Percentiles rank a stretch among this genome's conserved stretches.
phyloP scores from a whole-genome alignment of 1,140 invertebrate genomes.

The Eufriesea mexicana region DNA sequence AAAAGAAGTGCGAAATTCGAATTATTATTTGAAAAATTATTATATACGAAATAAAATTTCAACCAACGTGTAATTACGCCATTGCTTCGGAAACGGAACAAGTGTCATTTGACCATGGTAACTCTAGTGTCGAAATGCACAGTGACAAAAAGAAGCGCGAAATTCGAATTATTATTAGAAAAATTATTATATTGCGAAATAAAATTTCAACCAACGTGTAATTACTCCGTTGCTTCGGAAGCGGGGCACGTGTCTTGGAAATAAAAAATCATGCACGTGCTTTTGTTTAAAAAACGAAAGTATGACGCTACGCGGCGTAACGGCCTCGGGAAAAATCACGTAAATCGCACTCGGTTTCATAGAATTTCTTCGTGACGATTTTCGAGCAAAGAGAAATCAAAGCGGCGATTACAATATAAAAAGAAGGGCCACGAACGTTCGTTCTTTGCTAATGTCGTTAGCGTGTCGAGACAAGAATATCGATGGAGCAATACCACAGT shows the following conservation, averaged over 20 bases:
- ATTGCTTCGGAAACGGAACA: not conserved
- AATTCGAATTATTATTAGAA: not conserved
- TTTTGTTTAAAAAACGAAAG: not conserved
- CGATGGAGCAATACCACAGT: constrained; percentile 9
- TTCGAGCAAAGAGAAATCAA: not conserved
- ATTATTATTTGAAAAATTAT: not conserved
- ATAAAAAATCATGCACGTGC: not conserved
- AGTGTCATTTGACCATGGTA: no score
- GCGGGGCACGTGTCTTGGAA: not conserved
- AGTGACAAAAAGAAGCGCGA: not conserved
- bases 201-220: not conserved
- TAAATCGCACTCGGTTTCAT: not conserved
- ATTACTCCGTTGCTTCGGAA: not conserved
- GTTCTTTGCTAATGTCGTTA: constrained; percentile 16
- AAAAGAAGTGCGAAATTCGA: not conserved
- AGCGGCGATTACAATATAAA: not conserved
- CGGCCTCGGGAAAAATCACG: not conserved
- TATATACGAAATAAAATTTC: not conserved
- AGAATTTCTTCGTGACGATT: not conserved
- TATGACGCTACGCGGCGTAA: not conserved
- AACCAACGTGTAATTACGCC: not conserved
- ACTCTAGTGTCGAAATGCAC: not conserved
- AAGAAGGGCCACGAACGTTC: not conserved
- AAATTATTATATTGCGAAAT: not conserved
- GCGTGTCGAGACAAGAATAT: constrained; percentile 25